These are phyloP conservation scores for Limosa lapponica DNA, from an alignment of 2,797 vertebrate genomes.

Conservation along the genomic window DNA sequence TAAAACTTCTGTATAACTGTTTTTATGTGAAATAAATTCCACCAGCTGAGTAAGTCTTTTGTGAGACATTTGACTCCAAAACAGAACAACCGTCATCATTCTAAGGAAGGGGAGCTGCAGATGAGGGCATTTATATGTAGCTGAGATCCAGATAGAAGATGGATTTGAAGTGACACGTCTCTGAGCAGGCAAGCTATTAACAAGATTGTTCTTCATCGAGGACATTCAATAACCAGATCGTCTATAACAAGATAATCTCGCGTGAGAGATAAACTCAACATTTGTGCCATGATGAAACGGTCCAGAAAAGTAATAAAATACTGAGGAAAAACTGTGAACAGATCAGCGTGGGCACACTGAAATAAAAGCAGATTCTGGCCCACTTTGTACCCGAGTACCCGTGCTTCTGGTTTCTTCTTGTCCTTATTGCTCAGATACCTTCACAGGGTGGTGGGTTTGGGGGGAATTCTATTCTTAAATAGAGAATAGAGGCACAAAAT, in stretches of 20 bases:
- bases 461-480: neutral
- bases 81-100: constrained; percentile 21
- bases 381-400: neutral
- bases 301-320: constrained; percentile 14
- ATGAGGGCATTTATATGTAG: constrained; percentile 21
- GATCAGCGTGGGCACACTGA: neutral
- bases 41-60: constrained; percentile 29
- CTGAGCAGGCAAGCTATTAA: constrained; percentile 60
- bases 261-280: constrained; percentile 16
- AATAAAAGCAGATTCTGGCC: neutral
- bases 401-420: neutral
- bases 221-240: constrained; percentile 54
- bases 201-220: constrained; percentile 45
- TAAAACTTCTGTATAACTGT: constrained; percentile 40
- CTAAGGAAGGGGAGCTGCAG: constrained; percentile 11
- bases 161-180: constrained; percentile 60
- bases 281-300: constrained; percentile 30
- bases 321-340: neutral
- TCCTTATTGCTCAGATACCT: neutral
- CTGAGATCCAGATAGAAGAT: constrained; percentile 13
- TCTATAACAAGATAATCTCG: constrained; percentile 57
- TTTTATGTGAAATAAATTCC: constrained; percentile 55
- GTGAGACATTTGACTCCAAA: constrained; percentile 33
- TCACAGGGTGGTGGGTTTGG: neutral
- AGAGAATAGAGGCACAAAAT: neutral